These are phyloP conservation scores for Nemotelus pantherinus DNA, from an alignment of 2,888 invertebrate genomes.

Conservation along the genomic window DNA sequence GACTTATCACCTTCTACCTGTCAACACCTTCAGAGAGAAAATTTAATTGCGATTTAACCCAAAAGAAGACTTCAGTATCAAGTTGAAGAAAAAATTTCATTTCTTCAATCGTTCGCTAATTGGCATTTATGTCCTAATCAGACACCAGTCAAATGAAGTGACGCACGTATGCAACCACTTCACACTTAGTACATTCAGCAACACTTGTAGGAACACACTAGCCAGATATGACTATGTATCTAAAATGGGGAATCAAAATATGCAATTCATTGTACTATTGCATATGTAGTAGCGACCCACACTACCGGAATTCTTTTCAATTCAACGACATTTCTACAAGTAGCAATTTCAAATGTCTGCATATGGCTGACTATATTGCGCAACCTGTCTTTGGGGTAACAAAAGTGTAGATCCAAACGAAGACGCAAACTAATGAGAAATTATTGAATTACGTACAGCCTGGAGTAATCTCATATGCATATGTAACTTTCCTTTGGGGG, in stretches of 20 bases:
- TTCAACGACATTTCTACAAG: background rate
- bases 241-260: no score
- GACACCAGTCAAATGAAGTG: constrained; percentile 8
- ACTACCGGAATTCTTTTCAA: background rate
- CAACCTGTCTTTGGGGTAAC: background rate
- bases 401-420: background rate
- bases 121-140: constrained; percentile 13
- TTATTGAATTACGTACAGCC: no score
- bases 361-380: background rate
- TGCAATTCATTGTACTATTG: no score
- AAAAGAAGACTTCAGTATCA: no score
- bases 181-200: background rate
- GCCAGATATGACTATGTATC: no score
- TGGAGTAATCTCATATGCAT: background rate
- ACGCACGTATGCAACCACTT: background rate
- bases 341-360: background rate
- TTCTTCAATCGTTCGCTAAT: background rate
- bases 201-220: background rate
- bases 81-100: background rate
- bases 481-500: background rate
- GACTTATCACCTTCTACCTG: no score
- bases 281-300: background rate
- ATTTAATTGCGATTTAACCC: no score
- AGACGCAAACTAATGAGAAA: no score
- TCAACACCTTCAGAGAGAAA: no score